phyloP scores from a whole-genome alignment of 2,113 vertebrate genomes.

The Chaetodon trifascialis region DNA sequence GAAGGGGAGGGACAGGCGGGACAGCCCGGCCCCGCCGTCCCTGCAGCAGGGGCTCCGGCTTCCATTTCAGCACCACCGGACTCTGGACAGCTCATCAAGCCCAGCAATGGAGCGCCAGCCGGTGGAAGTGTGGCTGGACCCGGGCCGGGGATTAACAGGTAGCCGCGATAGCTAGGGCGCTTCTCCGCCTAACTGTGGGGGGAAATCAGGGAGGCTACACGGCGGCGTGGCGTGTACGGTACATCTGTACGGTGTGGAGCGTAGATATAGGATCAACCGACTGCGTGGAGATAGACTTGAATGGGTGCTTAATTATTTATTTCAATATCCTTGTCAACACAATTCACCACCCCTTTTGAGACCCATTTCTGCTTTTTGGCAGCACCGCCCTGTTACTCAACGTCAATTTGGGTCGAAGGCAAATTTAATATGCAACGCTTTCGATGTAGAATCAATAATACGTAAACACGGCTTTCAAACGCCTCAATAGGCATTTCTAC shows the following conservation, averaged over 20 bases:
- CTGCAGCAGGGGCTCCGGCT: slow-evolving; percentile 83
- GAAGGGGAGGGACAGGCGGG: slow-evolving; percentile 85
- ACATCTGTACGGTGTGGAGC: slow-evolving; percentile 47
- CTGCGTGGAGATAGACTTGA: slow-evolving; percentile 69
- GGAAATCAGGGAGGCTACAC: slow-evolving; percentile 36
- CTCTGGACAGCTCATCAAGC: slow-evolving; percentile 88
- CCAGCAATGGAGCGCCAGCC: slow-evolving; percentile 85
- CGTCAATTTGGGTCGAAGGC: slow-evolving; percentile 29
- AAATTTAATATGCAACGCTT: slow-evolving; percentile 37
- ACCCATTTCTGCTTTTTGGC: slow-evolving; percentile 27
- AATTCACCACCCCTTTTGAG: slow-evolving; percentile 53
- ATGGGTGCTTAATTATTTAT: slow-evolving; percentile 82
- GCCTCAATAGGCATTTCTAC: slow-evolving; percentile 51
- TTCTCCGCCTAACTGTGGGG: slow-evolving; percentile 44
- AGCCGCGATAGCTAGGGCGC: slow-evolving; percentile 67
- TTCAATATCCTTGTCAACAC: slow-evolving; percentile 79
- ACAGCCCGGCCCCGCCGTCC: slow-evolving; percentile 81
- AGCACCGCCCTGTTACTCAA: slow-evolving; percentile 39
- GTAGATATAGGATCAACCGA: slow-evolving; percentile 60
- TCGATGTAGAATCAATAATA: slow-evolving; percentile 48
- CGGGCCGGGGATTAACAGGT: slow-evolving; percentile 87
- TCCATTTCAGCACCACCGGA: slow-evolving; percentile 89
- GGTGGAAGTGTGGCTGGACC: slow-evolving; percentile 82
- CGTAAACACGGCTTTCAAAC: slow-evolving; percentile 26
- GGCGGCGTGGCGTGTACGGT: slow-evolving; percentile 39